Evolutionary conservation across 2,797 vertebrate species (phyloP).

Genomic region (Mionectes olivaceus): DNA sequence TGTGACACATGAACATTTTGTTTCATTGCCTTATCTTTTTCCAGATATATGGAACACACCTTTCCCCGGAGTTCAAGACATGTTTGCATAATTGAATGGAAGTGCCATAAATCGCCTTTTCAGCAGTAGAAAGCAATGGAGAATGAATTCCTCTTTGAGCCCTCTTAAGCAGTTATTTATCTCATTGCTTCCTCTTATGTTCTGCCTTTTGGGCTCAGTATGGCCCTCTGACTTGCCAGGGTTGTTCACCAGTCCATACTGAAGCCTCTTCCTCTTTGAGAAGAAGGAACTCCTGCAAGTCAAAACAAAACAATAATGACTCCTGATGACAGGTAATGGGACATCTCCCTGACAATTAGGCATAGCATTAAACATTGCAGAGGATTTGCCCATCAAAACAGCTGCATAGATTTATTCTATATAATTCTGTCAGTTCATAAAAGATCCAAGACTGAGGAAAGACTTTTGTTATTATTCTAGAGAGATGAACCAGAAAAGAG

Average conservation of each 20-base stretch:
- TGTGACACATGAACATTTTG: not conserved
- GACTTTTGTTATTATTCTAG: not conserved
- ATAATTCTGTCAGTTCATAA: not conserved
- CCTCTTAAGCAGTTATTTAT: not conserved
- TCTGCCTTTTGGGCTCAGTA: not conserved
- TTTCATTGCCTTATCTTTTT: constrained; percentile 2
- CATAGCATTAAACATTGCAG: not conserved
- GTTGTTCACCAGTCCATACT: not conserved
- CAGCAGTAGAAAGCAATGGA: not conserved
- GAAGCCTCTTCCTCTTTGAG: not conserved
- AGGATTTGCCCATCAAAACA: not conserved
- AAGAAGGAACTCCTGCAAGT: not conserved
- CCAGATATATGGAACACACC: not conserved
- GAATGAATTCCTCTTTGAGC: not conserved
- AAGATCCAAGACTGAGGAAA: not conserved
- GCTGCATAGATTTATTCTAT: not conserved
- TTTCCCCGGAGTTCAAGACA: not conserved
- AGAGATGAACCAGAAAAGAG: not conserved
- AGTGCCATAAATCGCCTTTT: not conserved
- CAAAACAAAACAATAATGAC: not conserved
- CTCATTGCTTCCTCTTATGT: not conserved
- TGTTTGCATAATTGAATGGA: not conserved
- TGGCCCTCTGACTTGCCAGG: not conserved
- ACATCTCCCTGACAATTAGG: not conserved
- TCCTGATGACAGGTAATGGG: not conserved